Percentiles rank a stretch among this genome's conserved stretches.
Evolutionary conservation across 2,113 vertebrate species (phyloP).

Genomic region (Jaculus jaculus): DNA sequence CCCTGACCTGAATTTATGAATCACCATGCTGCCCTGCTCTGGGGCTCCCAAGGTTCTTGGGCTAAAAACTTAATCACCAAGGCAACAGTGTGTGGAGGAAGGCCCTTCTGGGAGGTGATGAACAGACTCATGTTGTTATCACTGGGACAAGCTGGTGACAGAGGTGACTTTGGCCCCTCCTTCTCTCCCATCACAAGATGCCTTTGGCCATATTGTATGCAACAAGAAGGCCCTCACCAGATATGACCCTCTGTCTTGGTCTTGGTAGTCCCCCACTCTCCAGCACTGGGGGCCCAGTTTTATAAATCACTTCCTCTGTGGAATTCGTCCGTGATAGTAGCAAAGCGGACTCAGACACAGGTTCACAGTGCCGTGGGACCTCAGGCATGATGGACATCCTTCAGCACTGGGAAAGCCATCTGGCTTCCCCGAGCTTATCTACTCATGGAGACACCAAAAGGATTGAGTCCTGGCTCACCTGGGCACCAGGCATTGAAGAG

Average conservation of each 20-base stretch:
- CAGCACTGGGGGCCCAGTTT: neutral
- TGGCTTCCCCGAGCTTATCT: neutral
- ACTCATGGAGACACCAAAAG: neutral
- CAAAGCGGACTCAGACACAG: neutral
- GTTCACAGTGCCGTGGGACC: neutral
- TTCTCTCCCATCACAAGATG: neutral
- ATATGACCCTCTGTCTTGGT: neutral
- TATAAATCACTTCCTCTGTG: neutral
- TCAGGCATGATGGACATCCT: neutral
- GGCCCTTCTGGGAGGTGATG: neutral
- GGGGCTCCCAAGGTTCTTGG: neutral
- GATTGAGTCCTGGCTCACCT: slow-evolving; percentile 81
- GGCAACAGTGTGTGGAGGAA: too few species aligned
- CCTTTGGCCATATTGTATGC: neutral
- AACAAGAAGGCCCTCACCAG: neutral
- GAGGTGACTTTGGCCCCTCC: neutral
- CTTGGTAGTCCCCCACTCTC: neutral
- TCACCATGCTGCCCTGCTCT: rapidly evolving
- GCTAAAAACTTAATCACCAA: neutral
- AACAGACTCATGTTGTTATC: too few species aligned
- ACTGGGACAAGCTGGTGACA: neutral
- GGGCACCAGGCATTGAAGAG: slow-evolving; percentile 97
- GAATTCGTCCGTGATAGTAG: neutral
- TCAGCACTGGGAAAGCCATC: neutral
- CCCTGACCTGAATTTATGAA: neutral